Percentiles rank a stretch among this genome's conserved stretches.
Evolutionary conservation across 2,888 invertebrate genomes (phyloP).

Genomic region (Andrena minutula): DNA sequence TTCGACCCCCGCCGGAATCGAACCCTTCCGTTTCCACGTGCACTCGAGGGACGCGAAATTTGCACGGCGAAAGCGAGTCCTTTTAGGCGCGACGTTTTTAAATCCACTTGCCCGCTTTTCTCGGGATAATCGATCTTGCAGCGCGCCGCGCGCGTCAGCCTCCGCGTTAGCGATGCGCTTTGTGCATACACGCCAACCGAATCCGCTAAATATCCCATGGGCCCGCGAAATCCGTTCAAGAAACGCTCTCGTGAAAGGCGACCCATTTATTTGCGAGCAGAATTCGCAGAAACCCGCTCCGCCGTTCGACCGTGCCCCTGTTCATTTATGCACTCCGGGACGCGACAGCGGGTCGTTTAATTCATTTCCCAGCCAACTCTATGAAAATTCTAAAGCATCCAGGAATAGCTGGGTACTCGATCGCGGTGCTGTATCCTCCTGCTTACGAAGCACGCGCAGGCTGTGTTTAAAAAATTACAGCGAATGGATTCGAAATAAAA

Average conservation of each 20-base stretch:
- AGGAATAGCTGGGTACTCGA: too few species aligned
- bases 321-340: not conserved
- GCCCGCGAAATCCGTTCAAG: conserved; percentile 22
- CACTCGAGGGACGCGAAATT: not conserved
- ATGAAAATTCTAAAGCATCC: too few species aligned
- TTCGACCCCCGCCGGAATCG: not conserved
- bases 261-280: conserved; percentile 31
- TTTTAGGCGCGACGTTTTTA: conserved; percentile 8
- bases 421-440: too few species aligned
- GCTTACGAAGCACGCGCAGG: too few species aligned
- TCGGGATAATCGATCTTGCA: conserved; percentile 20
- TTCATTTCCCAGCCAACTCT: too few species aligned
- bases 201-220: conserved; percentile 54
- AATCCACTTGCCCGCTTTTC: not conserved
- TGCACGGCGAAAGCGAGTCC: not conserved
- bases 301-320: conserved; percentile 10
- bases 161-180: conserved; percentile 37
- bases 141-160: not conserved
- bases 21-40: conserved; percentile 2
- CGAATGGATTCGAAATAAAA: too few species aligned
- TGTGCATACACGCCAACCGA: conserved; percentile 32
- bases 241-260: conserved; percentile 45
- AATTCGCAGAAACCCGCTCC: conserved; percentile 26
- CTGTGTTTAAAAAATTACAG: too few species aligned
- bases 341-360: not conserved